Evolutionary conservation across 1,140 invertebrate species (phyloP), one percentile per base, ranked within the genome.

Genomic region (Ladona fulva): DNA sequence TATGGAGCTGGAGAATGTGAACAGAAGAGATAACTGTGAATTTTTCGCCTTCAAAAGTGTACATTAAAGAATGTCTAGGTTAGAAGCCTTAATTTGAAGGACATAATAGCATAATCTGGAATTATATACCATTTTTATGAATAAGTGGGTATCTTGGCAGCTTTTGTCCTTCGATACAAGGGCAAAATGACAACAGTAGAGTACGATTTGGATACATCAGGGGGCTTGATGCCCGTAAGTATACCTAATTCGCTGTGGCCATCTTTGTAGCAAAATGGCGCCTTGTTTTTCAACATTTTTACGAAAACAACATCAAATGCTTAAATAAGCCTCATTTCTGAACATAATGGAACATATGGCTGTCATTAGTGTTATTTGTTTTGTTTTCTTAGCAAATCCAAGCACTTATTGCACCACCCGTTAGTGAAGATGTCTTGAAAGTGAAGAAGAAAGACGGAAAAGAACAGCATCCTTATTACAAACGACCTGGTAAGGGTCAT

Each of bases 401-500:
- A 83, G 92, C 91, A 10, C 86, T 97, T 29, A 94, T 96, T 79
- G 94, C 94, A 80, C 94, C 95, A 22, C 95, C 95, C 52, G 87
- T 91, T 25, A 93, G 91, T 79, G 92, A 95, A 79, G 89, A 92
- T 80, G 85, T 83, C 25, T 85, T 83, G 79, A 87, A 84, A 80
- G 85, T 84, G 74, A 89, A 86, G 80, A 84, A 82, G 76, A 90
- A 91, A 78, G 80, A 78, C 78, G 80, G 78, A 81, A 92, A 90
- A 79, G 88, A 89, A 29, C 90, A 91, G 79, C 93, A 94, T 86
- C 92, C 92, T 7, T 95, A 96, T 82, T 95, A 94, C 81, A 92
- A 93, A 82, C 88, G 93, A 79, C 94, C 93, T 80, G 94, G 95
- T 8, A 91, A 93, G 83, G 92, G 94, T n/a, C 93, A 96, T 80